These are phyloP conservation scores for Mus spicilegus DNA, from an alignment of 2,113 vertebrate genomes.

Conservation along the genomic window DNA sequence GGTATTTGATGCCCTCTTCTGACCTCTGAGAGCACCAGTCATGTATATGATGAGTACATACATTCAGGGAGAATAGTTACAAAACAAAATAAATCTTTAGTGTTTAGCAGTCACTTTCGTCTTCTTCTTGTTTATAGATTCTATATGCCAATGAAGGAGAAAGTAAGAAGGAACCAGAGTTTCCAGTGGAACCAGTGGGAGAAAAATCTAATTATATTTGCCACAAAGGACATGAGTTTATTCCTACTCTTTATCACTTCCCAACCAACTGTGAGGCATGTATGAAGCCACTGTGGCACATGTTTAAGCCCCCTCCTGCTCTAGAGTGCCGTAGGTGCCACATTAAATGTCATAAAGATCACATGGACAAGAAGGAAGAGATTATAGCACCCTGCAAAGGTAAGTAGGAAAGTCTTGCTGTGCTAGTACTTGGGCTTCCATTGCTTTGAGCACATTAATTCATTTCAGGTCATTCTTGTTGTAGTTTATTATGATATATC, in stretches of 20 bases:
- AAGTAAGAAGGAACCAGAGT: conserved; percentile 98
- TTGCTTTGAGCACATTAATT: conserved; percentile 9
- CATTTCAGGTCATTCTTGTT: conserved; percentile 66
- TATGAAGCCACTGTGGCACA: conserved; percentile 99
- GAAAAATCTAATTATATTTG: conserved; percentile 99
- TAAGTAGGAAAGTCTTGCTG: conserved; percentile 67
- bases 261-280: conserved; percentile 99
- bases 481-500: conserved; percentile 98
- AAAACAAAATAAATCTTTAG: neutral
- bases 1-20: neutral
- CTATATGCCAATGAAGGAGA: conserved; percentile 99
- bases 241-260: conserved; percentile 98
- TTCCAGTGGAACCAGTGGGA: conserved; percentile 92
- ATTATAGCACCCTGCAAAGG: conserved; percentile 98
- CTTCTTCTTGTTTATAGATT: conserved; percentile 88
- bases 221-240: conserved; percentile 99
- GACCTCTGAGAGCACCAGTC: neutral
- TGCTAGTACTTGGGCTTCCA: neutral
- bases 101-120: neutral
- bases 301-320: conserved; percentile 99
- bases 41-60: neutral
- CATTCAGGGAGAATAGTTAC: neutral
- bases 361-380: conserved; percentile 99
- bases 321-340: conserved; percentile 98
- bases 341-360: conserved; percentile 99